Evolutionary conservation across 2,113 vertebrate genomes (phyloP).

Genomic region (Dasyornis broadbenti): DNA sequence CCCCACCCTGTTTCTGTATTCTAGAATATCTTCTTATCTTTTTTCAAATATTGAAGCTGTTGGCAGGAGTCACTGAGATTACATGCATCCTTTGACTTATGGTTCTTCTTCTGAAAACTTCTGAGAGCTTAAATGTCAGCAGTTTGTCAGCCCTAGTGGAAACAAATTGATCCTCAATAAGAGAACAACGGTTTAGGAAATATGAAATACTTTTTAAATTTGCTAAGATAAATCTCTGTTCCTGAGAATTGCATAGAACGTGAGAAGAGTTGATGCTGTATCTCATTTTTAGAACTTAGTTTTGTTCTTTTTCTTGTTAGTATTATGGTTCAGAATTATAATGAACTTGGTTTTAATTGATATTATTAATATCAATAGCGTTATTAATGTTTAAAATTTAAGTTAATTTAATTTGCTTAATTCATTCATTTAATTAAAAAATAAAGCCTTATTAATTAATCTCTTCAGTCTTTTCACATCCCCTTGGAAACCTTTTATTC

Average conservation of each 20-base stretch:
- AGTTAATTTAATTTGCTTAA: not conserved
- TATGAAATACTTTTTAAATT: not conserved
- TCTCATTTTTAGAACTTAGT: not conserved
- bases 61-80: not conserved
- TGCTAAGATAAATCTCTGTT: not conserved
- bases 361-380: not conserved
- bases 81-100: not conserved
- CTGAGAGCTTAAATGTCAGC: not conserved
- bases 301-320: not conserved
- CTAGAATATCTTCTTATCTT: not conserved
- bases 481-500: not conserved
- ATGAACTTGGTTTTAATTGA: not conserved
- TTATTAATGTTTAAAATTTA: not conserved
- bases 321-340: not conserved
- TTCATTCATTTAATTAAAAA: not conserved
- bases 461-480: not conserved
- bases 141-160: not conserved
- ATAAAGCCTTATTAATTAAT: not conserved
- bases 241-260: not conserved
- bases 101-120: not conserved
- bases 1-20: not conserved
- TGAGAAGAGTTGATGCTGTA: not conserved
- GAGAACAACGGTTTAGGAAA: not conserved
- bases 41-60: not conserved
- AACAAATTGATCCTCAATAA: not conserved